Evolutionary conservation across 2,113 vertebrate genomes (phyloP).

Genomic region (Pyrgilauda ruficollis): DNA sequence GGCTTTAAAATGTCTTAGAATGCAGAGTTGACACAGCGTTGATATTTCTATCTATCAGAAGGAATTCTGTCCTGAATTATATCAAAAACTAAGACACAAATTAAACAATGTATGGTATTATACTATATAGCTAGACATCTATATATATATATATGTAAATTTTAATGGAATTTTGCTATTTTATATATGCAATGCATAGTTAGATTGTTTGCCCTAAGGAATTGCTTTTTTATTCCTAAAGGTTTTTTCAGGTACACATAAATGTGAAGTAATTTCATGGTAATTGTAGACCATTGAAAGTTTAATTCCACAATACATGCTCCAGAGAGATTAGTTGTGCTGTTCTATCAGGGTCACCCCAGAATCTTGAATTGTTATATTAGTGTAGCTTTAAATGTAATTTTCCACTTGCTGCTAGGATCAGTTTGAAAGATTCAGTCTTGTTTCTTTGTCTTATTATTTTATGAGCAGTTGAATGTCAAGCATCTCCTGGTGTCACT

Average conservation of each 20-base stretch:
- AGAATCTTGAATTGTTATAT: background rate
- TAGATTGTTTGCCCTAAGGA: background rate
- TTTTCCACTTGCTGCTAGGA: background rate
- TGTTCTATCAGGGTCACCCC: background rate
- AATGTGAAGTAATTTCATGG: background rate
- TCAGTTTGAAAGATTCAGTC: background rate
- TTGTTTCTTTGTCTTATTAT: background rate
- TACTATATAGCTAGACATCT: background rate
- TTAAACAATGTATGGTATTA: background rate
- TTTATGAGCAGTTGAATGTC: conserved; percentile 34
- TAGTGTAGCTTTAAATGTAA: background rate
- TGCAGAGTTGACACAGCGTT: background rate
- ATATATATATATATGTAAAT: background rate
- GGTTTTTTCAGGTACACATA: background rate
- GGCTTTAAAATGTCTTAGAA: background rate
- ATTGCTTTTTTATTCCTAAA: background rate
- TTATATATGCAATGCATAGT: background rate
- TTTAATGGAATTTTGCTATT: background rate
- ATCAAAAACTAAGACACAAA: background rate
- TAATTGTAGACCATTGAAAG: background rate
- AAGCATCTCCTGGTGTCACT: conserved; percentile 15
- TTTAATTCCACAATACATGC: background rate
- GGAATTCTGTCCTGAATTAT: background rate
- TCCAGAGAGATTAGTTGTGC: background rate
- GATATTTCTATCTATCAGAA: background rate